Conservation (phyloP, 53 echinoderm and acorn worm species). For the Hippasteria phrygiana region DNA sequence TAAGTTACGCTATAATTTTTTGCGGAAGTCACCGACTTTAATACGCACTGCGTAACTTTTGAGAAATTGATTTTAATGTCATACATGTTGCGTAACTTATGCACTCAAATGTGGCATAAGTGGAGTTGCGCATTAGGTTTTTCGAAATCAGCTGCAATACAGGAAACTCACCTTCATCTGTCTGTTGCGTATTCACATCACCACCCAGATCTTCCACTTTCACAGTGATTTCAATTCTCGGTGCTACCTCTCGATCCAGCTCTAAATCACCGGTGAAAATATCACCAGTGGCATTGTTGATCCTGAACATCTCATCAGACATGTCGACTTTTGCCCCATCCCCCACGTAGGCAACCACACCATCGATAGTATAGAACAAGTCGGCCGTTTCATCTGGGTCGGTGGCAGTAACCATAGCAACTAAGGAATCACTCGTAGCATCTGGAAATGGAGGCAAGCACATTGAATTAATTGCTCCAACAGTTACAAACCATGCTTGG, state of each 20-base stretch:
- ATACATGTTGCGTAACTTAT: no score
- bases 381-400: conserved; percentile 63
- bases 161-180: conserved; percentile 53
- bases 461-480: no score
- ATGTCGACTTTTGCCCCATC: not conserved
- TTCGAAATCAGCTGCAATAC: no score
- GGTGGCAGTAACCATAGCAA: conserved; percentile 52
- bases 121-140: no score
- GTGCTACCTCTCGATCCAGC: conserved; percentile 69
- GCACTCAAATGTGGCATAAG: no score
- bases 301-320: conserved; percentile 43
- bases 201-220: conserved; percentile 55
- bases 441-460: conserved; percentile 24
- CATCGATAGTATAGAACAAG: conserved; percentile 44
- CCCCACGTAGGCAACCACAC: not conserved
- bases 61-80: no score
- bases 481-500: no score
- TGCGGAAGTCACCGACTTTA: no score
- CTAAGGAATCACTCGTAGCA: not conserved
- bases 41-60: no score
- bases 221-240: conserved; percentile 45
- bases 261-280: conserved; percentile 13
- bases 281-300: conserved; percentile 54
- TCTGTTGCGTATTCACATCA: not conserved
- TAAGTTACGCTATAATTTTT: no score